Evolutionary conservation across 2,888 invertebrate genomes (phyloP).

Genomic region (Eremobia ochroleuca): DNA sequence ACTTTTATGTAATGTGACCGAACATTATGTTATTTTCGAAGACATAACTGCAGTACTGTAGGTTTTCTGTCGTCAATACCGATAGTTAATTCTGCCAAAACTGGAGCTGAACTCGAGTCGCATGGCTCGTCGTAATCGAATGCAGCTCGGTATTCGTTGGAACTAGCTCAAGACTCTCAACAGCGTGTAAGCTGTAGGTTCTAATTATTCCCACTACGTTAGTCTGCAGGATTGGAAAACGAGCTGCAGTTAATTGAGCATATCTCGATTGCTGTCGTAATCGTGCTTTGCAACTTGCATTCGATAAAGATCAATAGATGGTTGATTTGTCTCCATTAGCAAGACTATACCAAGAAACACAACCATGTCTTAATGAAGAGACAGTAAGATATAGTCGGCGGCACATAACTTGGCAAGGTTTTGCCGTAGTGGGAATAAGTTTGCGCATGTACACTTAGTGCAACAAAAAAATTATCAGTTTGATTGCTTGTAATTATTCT

Average conservation of each 20-base stretch:
- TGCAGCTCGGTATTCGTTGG: constrained; percentile 56
- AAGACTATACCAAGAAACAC: background rate
- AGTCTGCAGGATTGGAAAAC: constrained; percentile 56
- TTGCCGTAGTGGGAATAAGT: no score
- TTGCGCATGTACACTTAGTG: no score
- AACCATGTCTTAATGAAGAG: background rate
- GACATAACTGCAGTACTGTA: background rate
- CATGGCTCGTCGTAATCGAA: constrained; percentile 56
- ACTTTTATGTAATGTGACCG: background rate
- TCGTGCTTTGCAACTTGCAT: constrained; percentile 19
- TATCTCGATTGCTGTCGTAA: constrained; percentile 38
- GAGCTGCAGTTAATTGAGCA: constrained; percentile 55
- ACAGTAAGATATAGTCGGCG: no score
- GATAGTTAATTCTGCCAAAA: constrained; percentile 46
- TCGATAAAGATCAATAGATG: constrained; percentile 12
- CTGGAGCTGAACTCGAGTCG: constrained; percentile 41
- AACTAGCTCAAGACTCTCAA: constrained; percentile 57
- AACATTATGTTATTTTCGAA: background rate
- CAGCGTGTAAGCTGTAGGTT: constrained; percentile 62
- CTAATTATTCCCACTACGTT: constrained; percentile 64
- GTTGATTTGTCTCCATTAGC: constrained; percentile 19
- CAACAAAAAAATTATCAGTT: no score
- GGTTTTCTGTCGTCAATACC: constrained; percentile 19
- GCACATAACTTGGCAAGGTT: no score
- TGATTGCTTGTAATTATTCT: no score